Evolutionary conservation across 2,888 invertebrate species (phyloP).

Genomic region (Hemaris fuciformis): DNA sequence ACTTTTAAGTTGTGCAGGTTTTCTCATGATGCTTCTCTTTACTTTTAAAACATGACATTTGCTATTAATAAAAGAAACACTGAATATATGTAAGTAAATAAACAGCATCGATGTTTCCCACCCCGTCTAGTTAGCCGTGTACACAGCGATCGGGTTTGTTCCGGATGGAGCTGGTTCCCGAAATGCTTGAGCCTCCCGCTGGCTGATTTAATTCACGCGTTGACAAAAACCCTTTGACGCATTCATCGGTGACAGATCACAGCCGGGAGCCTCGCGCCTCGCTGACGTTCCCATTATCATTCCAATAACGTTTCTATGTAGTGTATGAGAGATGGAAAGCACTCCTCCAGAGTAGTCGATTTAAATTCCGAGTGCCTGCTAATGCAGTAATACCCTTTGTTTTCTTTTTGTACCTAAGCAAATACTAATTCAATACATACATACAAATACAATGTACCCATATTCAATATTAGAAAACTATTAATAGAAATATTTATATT

Average conservation of each 20-base stretch:
- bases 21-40: too few species aligned
- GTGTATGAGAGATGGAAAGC: conserved; percentile 9
- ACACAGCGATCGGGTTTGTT: conserved; percentile 2
- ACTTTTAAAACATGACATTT: too few species aligned
- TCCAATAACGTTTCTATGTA: conserved; percentile 14
- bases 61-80: too few species aligned
- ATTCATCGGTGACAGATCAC: conserved; percentile 70
- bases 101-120: not conserved
- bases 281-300: conserved; percentile 67
- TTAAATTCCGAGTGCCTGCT: not conserved
- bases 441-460: too few species aligned
- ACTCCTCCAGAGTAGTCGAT: not conserved
- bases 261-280: conserved; percentile 67
- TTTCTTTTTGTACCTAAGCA: not conserved
- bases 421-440: too few species aligned
- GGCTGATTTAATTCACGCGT: conserved; percentile 73
- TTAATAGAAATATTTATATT: too few species aligned
- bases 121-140: not conserved
- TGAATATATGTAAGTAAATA: too few species aligned
- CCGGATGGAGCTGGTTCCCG: conserved; percentile 46
- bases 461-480: too few species aligned
- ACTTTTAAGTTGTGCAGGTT: too few species aligned
- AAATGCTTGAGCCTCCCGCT: conserved; percentile 71
- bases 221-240: conserved; percentile 76
- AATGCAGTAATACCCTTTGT: not conserved